These are phyloP conservation scores for Gallinago undulata DNA, from an alignment of 2,113 vertebrate genomes.

Conservation along the genomic window DNA sequence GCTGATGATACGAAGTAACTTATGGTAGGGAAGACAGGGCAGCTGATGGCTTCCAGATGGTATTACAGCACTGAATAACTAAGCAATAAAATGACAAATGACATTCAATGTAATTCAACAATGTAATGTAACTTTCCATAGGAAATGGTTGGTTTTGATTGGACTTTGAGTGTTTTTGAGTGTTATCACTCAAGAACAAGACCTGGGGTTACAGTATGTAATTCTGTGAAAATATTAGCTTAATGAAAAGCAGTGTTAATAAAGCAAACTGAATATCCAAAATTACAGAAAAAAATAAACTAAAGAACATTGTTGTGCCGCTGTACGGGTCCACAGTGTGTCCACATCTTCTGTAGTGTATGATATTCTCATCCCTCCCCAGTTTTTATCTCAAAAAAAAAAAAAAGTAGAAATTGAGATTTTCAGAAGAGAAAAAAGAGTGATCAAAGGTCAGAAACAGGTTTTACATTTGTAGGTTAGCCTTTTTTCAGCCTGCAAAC, in stretches of 20 bases:
- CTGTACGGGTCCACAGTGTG: neutral
- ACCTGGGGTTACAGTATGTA: neutral
- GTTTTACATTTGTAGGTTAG: neutral
- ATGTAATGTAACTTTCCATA: no score
- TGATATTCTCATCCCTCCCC: rapidly evolving
- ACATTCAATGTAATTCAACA: neutral
- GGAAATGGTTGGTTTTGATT: neutral
- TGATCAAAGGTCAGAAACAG: neutral
- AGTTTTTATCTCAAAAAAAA: neutral
- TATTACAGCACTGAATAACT: neutral
- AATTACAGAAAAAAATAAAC: neutral
- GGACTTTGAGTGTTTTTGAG: no score
- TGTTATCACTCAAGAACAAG: neutral
- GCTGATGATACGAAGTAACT: neutral
- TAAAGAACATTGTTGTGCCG: neutral
- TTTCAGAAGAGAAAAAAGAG: neutral
- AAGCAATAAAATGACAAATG: neutral
- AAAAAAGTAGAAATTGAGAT: neutral
- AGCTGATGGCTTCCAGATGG: neutral
- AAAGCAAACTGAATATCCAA: neutral
- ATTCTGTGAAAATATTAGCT: neutral
- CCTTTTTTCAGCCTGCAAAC: neutral
- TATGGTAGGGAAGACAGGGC: neutral
- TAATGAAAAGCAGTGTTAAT: neutral
- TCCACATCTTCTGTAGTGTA: neutral